A percentile compares a stretch with the other conserved stretches of the same genome.
Evolutionary conservation across 2,888 invertebrate species (phyloP).

Genomic region (Cephus pulcher): DNA sequence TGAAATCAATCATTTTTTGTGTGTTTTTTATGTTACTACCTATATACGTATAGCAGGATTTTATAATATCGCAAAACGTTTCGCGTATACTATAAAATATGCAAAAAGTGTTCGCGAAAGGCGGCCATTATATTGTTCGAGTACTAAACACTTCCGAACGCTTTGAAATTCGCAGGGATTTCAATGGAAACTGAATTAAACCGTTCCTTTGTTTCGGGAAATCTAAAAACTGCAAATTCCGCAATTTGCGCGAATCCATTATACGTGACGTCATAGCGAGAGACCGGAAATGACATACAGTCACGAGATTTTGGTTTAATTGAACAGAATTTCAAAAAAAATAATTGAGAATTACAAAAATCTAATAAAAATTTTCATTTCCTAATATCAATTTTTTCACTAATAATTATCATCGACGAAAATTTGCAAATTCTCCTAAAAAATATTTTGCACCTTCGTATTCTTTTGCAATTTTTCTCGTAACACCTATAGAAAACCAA

Average conservation of each 20-base stretch:
- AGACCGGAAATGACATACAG: neutral
- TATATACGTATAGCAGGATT: neutral
- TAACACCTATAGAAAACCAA: neutral
- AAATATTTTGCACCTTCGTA: neutral
- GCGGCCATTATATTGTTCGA: neutral
- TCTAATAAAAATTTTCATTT: neutral
- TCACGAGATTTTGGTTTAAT: neutral
- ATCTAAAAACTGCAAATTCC: neutral
- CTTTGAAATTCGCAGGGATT: neutral
- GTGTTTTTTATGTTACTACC: neutral
- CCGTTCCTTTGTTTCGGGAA: neutral
- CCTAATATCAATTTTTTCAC: no score
- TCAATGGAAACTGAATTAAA: neutral
- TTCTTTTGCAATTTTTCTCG: neutral
- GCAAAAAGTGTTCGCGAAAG: neutral
- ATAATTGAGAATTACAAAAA: neutral
- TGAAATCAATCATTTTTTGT: neutral
- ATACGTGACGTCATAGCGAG: neutral
- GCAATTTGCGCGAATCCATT: neutral
- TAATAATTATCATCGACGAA: no score
- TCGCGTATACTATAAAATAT: neutral
- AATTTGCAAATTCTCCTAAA: no score
- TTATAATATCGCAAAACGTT: neutral
- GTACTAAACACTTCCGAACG: neutral
- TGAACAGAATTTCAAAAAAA: neutral